Evolutionary conservation across 1,140 invertebrate species (phyloP).

Genomic region (Danaus melanippus): DNA sequence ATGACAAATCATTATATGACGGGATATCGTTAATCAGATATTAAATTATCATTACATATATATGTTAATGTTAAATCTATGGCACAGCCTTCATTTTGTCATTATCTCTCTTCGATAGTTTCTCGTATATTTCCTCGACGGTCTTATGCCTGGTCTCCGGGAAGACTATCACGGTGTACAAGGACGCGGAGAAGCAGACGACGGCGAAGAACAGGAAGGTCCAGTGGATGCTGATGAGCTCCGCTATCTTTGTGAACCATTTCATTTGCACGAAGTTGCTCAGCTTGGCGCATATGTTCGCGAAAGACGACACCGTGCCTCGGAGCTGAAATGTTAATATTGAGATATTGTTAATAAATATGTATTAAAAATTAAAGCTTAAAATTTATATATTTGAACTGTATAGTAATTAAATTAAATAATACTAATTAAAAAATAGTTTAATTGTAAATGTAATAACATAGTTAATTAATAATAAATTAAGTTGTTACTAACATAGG

Average conservation of each 20-base stretch:
- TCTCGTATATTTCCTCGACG: slow-evolving; percentile 54
- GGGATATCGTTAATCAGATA: slow-evolving; percentile 2
- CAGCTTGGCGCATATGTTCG: slow-evolving; percentile 57
- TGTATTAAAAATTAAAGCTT: too few relatives aligned
- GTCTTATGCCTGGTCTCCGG: slow-evolving; percentile 56
- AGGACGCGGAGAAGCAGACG: slow-evolving; percentile 45
- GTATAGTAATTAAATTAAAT: too few relatives aligned
- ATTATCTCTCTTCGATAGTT: slow-evolving; percentile 35
- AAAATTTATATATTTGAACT: too few relatives aligned
- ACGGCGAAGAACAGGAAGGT: slow-evolving; percentile 55
- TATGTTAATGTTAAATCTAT: slow-evolving; percentile 14
- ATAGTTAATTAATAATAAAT: too few relatives aligned
- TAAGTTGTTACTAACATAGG: too few relatives aligned
- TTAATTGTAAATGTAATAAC: too few relatives aligned
- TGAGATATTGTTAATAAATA: too few relatives aligned
- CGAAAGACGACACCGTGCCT: slow-evolving; percentile 56
- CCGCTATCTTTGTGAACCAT: slow-evolving; percentile 52
- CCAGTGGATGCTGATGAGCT: slow-evolving; percentile 57
- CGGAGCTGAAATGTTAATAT: slow-evolving; percentile 38
- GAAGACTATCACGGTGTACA: slow-evolving; percentile 49
- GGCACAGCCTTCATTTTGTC: slow-evolving; percentile 30
- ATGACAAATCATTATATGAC: slow-evolving; percentile 13
- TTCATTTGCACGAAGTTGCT: slow-evolving; percentile 64
- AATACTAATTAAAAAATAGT: too few relatives aligned
- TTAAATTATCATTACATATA: slow-evolving; percentile 1